These are phyloP conservation scores for Nasonovia ribisnigri DNA, from an alignment of 2,888 invertebrate genomes.

Conservation along the genomic window DNA sequence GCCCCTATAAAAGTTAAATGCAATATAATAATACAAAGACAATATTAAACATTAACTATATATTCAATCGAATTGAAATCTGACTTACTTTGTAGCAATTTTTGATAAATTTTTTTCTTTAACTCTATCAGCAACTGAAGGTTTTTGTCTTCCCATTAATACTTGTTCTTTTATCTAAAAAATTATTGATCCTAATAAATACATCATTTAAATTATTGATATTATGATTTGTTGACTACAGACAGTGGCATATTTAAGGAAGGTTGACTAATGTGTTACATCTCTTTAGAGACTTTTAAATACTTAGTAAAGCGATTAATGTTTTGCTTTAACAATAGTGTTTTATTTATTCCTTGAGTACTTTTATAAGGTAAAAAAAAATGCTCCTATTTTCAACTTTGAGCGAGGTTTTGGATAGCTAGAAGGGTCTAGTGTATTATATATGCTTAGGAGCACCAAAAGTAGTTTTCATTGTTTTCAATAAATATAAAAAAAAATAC, in stretches of 20 bases:
- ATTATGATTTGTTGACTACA: neutral
- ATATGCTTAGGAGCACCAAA: no score
- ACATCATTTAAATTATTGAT: neutral
- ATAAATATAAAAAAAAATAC: no score
- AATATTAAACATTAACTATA: neutral
- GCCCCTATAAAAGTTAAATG: conserved; percentile 74
- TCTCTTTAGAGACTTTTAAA: neutral
- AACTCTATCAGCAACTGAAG: conserved; percentile 81
- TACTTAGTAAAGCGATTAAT: neutral
- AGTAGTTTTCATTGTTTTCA: no score
- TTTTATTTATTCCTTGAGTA: neutral
- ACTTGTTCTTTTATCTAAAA: conserved; percentile 77
- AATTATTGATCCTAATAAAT: neutral
- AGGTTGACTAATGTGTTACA: neutral
- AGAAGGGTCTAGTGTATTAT: no score
- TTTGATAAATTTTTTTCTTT: conserved; percentile 82
- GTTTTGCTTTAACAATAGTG: neutral
- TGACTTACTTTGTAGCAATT: conserved; percentile 81
- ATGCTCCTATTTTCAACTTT: no score
- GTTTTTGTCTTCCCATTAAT: conserved; percentile 79
- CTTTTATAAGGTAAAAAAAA: no score
- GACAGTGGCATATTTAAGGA: neutral
- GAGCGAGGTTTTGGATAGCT: no score
- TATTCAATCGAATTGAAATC: conserved; percentile 1
- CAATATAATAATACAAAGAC: neutral